A percentile compares a stretch with the other conserved stretches of the same genome.
Evolutionary conservation across 2,888 invertebrate genomes (phyloP).

Genomic region (Automeris io): DNA sequence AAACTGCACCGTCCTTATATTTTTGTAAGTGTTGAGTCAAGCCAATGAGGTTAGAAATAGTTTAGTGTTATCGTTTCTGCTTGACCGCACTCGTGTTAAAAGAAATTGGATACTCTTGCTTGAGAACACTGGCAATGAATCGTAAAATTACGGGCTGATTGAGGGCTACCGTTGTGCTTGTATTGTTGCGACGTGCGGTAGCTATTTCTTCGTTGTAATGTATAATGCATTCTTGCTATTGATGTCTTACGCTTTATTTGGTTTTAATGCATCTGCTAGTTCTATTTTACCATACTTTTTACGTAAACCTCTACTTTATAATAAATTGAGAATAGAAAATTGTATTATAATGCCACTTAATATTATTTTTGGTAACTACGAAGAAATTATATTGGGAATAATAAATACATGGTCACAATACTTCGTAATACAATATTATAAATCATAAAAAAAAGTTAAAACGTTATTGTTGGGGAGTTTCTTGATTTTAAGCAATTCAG

Average conservation of each 20-base stretch:
- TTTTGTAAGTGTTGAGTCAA: constrained; percentile 9
- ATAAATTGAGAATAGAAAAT: too few species aligned
- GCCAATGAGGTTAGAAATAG: constrained; percentile 47
- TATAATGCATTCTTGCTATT: constrained; percentile 47
- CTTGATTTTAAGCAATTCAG: too few species aligned
- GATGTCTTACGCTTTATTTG: constrained; percentile 45
- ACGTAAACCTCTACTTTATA: too few species aligned
- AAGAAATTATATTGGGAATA: too few species aligned
- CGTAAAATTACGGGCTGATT: constrained; percentile 63
- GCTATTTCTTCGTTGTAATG: constrained; percentile 32
- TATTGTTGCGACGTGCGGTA: constrained; percentile 26
- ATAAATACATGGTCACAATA: too few species aligned
- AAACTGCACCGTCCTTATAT: neutral
- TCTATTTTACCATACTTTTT: too few species aligned
- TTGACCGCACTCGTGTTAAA: constrained; percentile 52
- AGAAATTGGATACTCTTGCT: constrained; percentile 66
- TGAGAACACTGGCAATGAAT: constrained; percentile 62
- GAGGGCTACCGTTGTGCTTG: constrained; percentile 40
- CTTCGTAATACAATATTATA: too few species aligned
- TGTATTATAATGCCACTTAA: too few species aligned
- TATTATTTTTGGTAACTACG: too few species aligned
- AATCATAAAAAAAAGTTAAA: too few species aligned
- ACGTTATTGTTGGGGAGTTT: too few species aligned
- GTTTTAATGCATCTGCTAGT: constrained; percentile 40
- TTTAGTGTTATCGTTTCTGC: constrained; percentile 59